Percentiles rank a stretch among this genome's conserved stretches.
These are phyloP conservation scores for Isichthys henryi DNA, from an alignment of 2,113 vertebrate genomes.

Conservation along the genomic window DNA sequence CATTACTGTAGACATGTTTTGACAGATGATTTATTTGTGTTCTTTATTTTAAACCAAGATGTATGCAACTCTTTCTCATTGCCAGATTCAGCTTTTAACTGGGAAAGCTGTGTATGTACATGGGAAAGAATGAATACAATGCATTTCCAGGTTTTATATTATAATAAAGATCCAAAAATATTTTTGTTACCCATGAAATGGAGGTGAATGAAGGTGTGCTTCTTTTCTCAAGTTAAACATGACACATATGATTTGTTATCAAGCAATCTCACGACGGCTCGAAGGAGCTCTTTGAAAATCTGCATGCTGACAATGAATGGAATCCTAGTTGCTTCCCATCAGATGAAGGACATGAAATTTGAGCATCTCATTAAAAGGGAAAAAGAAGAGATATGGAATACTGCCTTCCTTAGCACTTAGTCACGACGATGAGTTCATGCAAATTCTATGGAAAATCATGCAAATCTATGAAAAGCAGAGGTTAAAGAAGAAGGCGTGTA, in stretches of 20 bases:
- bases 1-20: slow-evolving; percentile 39
- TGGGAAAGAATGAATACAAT: slow-evolving; percentile 31
- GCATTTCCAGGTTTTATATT: not conserved
- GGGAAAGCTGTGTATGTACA: slow-evolving; percentile 28
- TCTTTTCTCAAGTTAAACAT: not conserved
- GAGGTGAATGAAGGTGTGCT: not conserved
- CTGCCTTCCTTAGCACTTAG: slow-evolving; percentile 11
- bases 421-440: slow-evolving; percentile 35
- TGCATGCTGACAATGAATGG: not conserved
- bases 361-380: not conserved
- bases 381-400: not conserved
- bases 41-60: slow-evolving; percentile 21
- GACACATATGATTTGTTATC: not conserved
- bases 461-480: slow-evolving; percentile 42
- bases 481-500: not conserved
- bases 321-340: not conserved
- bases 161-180: not conserved
- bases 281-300: not conserved
- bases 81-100: slow-evolving; percentile 33
- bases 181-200: not conserved
- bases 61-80: slow-evolving; percentile 39
- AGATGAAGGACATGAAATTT: slow-evolving; percentile 3
- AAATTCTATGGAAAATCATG: slow-evolving; percentile 53
- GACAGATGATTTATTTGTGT: slow-evolving; percentile 45
- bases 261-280: not conserved